Conservation (phyloP, 2,113 vertebrate genomes). For the Xiphias gladius region DNA sequence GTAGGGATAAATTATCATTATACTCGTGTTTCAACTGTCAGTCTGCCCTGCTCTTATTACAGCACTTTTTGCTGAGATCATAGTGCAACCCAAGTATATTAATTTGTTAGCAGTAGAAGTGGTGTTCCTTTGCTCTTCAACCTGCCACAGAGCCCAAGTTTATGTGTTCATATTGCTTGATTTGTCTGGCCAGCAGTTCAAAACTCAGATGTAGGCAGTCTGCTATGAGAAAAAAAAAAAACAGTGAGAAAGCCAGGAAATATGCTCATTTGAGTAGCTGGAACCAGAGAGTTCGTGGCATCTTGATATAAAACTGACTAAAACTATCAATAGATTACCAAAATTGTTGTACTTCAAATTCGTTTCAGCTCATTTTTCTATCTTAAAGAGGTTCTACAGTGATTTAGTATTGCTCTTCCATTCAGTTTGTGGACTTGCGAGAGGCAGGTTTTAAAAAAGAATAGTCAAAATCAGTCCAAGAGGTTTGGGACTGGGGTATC, state of each 20-base stretch:
- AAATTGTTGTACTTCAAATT: background rate
- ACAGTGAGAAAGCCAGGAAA: too few species aligned
- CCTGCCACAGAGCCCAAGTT: background rate
- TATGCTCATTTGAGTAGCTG: background rate
- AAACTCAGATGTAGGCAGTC: background rate
- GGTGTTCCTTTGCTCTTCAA: background rate
- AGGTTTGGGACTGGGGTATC: background rate
- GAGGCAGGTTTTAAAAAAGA: too few species aligned
- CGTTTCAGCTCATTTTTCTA: background rate
- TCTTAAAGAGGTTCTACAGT: background rate
- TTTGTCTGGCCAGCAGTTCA: background rate
- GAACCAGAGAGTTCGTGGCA: background rate
- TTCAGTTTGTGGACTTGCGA: background rate
- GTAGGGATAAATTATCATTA: accelerated
- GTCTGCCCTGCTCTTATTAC: too few species aligned
- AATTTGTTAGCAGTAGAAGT: background rate
- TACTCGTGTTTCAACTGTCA: background rate
- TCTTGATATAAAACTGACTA: background rate
- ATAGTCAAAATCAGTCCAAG: background rate
- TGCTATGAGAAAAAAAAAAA: background rate
- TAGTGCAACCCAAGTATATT: background rate
- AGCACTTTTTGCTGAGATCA: background rate
- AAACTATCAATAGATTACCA: background rate
- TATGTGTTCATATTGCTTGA: background rate
- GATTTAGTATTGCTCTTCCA: background rate